These are phyloP conservation scores for Agrypnus murinus DNA, from an alignment of 2,888 invertebrate species.

Conservation along the genomic window DNA sequence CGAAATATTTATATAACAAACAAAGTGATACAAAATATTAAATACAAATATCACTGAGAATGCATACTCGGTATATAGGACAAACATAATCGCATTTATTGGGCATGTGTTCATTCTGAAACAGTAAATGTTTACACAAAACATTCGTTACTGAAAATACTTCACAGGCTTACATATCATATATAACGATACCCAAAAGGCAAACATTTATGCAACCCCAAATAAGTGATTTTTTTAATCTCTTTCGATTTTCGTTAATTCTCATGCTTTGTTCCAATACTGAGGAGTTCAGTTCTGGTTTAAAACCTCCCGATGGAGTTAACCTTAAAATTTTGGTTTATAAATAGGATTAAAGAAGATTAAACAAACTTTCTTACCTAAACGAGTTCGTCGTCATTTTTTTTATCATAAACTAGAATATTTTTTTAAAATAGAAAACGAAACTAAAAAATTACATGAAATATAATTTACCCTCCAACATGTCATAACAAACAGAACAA, in stretches of 20 bases:
- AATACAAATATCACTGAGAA: conserved; percentile 70
- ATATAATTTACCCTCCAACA: too few species aligned
- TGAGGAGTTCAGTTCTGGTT: not conserved
- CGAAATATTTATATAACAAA: conserved; percentile 70
- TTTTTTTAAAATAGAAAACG: too few species aligned
- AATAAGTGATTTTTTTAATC: conserved; percentile 67
- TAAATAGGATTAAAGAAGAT: too few species aligned
- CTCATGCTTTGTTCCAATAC: conserved; percentile 16
- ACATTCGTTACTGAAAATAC: conserved; percentile 52
- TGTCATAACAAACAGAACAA: too few species aligned
- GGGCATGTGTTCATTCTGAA: conserved; percentile 71
- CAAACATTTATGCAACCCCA: conserved; percentile 77
- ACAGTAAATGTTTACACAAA: too few species aligned
- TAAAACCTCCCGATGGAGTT: not conserved
- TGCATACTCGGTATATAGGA: conserved; percentile 70
- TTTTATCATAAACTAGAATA: too few species aligned
- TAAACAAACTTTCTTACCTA: not conserved
- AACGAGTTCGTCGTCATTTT: not conserved
- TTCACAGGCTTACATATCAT: conserved; percentile 77
- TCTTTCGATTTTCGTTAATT: conserved; percentile 25
- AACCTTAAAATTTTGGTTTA: too few species aligned
- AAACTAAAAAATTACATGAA: too few species aligned
- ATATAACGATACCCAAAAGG: conserved; percentile 73
- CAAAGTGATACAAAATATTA: conserved; percentile 74
- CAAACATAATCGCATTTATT: conserved; percentile 68